A percentile compares a stretch with the other conserved stretches of the same genome.
These are phyloP conservation scores for Lepidocyrtoides sp. DNA, from an alignment of 2,888 invertebrate species.

Conservation along the genomic window DNA sequence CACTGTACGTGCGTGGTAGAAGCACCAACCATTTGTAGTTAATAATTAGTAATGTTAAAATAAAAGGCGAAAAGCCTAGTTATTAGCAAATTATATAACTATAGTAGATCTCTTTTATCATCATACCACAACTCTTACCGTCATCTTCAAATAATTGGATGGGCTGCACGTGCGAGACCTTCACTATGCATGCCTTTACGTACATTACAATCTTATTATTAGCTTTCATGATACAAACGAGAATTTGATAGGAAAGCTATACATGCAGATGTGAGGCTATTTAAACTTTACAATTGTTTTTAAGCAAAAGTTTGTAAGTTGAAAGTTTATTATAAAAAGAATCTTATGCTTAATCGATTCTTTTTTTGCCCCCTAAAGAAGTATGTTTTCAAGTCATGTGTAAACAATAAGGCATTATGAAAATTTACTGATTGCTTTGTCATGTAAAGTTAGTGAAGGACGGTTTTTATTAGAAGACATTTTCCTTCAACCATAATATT, in stretches of 20 bases:
- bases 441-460: constrained; percentile 57
- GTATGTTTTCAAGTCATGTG: neutral
- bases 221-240: too few species aligned
- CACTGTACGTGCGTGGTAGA: too few species aligned
- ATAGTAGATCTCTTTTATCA: neutral
- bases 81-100: neutral
- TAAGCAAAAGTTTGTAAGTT: constrained; percentile 13
- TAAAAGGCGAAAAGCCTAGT: neutral
- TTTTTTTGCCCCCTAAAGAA: neutral
- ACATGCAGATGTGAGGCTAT: neutral
- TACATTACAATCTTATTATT: neutral
- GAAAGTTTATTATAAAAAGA: neutral
- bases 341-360: constrained; percentile 21
- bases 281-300: neutral
- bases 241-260: neutral
- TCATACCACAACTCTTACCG: neutral
- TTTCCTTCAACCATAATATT: neutral
- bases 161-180: neutral
- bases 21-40: too few species aligned
- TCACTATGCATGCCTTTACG: neutral
- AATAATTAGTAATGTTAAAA: too few species aligned
- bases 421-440: constrained; percentile 45
- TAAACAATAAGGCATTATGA: constrained; percentile 15
- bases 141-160: constrained; percentile 6
- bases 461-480: constrained; percentile 19